Evolutionary conservation across 2,888 invertebrate genomes (phyloP), one percentile per base, ranked within the genome.

Genomic region (Chrysolina oricalcia): DNA sequence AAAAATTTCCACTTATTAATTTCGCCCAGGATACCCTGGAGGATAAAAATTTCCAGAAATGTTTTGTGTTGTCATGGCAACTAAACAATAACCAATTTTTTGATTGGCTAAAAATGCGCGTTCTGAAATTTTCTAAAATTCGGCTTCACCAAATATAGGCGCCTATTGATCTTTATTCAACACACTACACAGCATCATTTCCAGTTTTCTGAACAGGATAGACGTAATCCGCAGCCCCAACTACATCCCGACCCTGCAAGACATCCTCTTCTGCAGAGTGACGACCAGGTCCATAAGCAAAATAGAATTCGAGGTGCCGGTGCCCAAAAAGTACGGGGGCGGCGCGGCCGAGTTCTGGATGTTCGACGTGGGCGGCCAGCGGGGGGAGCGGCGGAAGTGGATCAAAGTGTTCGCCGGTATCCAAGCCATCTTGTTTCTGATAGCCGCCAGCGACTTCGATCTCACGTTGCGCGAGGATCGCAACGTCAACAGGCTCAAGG

Each of bases 281-380:
- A 92, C 92, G 81, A 95, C 95, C 0, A 92, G 92, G 0, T 93
- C 93, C 19, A 94, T 95, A 81, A 93, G 94, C 83, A 93, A 94
- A 87, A 93, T 95, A 65, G 93, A 94, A 81, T 95, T 95, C 81
- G 91, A 92, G 86, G 92, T 94, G 13, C 92, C 93, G 88, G 91
- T 94, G 9, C 93, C 94, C 5, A 92, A 91, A 84, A 91, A 92
- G 62, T 91, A 93, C 89, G 94, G 94, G 0, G 93, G 93, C 0
- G 94, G 94, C 0, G 87, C 90, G 8, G 94, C 94, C 83, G 91
- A 92, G 35, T 95, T 95, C 85, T 93, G 93, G 91, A 95, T 96
- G 93, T 95, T 93, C 82, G 96, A 96, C 85, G 96, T 96, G 0
- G 96, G 96, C 0, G 96, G 96, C 0, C 96, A 96, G 86, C 89